Evolutionary conservation across 2,888 invertebrate species (phyloP).

Genomic region (Pedicia rivosa): DNA sequence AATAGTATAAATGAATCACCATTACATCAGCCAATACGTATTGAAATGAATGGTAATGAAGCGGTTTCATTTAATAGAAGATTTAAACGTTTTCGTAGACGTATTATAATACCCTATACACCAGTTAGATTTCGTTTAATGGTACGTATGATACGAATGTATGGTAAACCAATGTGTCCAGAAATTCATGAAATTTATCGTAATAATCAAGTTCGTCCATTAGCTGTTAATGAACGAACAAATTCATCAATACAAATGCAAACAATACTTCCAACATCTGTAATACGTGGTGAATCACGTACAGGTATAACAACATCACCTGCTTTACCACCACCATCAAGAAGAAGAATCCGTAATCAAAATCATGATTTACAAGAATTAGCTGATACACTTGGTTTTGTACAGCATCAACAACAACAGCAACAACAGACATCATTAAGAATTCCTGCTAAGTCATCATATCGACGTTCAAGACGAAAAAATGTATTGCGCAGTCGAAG

Average conservation of each 20-base stretch:
- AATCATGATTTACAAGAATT: slow-evolving; percentile 36
- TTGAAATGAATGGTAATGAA: background rate
- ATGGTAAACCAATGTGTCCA: slow-evolving; percentile 25
- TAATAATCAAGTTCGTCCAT: slow-evolving; percentile 27
- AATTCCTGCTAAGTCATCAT: slow-evolving; percentile 17
- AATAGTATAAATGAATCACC: background rate
- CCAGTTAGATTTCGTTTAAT: slow-evolving; percentile 24
- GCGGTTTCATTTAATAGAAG: background rate
- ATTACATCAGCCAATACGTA: background rate
- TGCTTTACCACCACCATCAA: slow-evolving; percentile 32
- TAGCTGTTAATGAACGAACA: slow-evolving; percentile 14
- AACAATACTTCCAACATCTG: slow-evolving; percentile 25
- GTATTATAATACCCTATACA: slow-evolving; percentile 21
- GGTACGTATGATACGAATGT: slow-evolving; percentile 27
- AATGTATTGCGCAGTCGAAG: slow-evolving; percentile 34
- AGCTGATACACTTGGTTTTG: slow-evolving; percentile 37
- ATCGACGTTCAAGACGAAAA: slow-evolving; percentile 29
- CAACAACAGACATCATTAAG: slow-evolving; percentile 14
- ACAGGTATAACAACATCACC: slow-evolving; percentile 24
- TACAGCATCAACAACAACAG: slow-evolving; percentile 18
- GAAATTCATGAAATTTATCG: slow-evolving; percentile 6
- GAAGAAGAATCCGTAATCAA: slow-evolving; percentile 33
- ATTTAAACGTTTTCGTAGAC: slow-evolving; percentile 9
- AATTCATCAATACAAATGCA: slow-evolving; percentile 10
- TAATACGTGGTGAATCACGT: slow-evolving; percentile 21